Evolutionary conservation across 2,113 vertebrate genomes (phyloP).

Genomic region (Mellivora capensis): DNA sequence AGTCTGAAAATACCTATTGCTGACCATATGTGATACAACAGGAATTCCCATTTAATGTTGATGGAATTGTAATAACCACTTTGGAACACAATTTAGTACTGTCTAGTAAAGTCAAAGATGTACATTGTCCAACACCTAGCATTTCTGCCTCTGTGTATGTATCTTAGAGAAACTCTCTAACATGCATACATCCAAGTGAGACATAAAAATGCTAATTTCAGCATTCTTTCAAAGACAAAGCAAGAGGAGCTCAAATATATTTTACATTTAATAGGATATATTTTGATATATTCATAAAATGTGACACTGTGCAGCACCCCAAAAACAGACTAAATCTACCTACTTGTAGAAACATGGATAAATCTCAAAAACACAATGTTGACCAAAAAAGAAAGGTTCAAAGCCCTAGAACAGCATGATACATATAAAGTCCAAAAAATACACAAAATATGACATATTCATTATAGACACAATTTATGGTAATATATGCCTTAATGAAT

Average conservation of each 20-base stretch:
- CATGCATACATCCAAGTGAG: not conserved
- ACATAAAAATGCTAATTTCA: not conserved
- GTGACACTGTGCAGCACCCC: not conserved
- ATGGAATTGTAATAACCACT: not conserved
- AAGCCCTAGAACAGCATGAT: not conserved
- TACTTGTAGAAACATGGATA: not conserved
- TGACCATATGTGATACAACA: not conserved
- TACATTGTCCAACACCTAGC: not conserved
- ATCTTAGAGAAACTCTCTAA: not conserved
- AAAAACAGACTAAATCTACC: not conserved
- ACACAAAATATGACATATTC: not conserved
- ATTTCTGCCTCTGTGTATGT: not conserved
- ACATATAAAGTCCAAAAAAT: not conserved
- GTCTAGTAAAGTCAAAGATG: not conserved
- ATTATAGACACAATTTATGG: not conserved
- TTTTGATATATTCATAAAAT: slow-evolving; percentile 1
- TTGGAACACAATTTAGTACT: not conserved
- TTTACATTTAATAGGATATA: not conserved
- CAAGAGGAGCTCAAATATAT: not conserved
- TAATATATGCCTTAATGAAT: not conserved
- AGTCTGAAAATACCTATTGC: not conserved
- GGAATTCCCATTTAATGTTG: not conserved
- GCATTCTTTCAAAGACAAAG: not conserved
- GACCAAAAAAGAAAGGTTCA: not conserved
- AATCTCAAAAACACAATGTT: not conserved